A percentile compares a stretch with the other conserved stretches of the same genome.
phyloP scores from a whole-genome alignment of 2,888 invertebrate species.

The Temnothorax ravouxi region DNA sequence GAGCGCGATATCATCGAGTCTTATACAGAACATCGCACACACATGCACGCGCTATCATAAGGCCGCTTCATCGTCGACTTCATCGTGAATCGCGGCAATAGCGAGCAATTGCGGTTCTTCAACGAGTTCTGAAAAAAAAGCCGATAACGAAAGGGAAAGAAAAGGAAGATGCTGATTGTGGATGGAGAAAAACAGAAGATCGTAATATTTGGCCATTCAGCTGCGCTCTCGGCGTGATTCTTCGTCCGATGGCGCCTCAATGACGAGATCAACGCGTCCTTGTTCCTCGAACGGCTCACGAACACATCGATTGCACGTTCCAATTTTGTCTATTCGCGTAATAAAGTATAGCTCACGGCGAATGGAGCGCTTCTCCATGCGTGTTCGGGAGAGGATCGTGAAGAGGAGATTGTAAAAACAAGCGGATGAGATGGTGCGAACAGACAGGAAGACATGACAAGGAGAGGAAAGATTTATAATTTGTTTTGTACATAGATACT shows the following conservation, averaged over 20 bases:
- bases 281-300: conserved; percentile 10
- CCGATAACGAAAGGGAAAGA: neutral
- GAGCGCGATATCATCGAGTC: conserved; percentile 63
- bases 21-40: conserved; percentile 37
- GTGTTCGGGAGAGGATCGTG: neutral
- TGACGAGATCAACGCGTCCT: conserved; percentile 2
- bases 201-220: conserved; percentile 25
- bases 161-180: neutral
- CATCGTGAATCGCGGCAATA: conserved; percentile 46
- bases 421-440: conserved; percentile 8
- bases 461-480: conserved; percentile 65
- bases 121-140: conserved; percentile 1
- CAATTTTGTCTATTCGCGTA: conserved; percentile 34
- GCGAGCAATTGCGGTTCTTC: conserved; percentile 39
- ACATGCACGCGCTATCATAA: conserved; percentile 34
- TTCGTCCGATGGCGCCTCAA: conserved; percentile 15
- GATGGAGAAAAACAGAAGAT: neutral
- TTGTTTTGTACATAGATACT: conserved; percentile 81
- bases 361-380: conserved; percentile 11
- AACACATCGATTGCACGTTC: conserved; percentile 25
- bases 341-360: neutral
- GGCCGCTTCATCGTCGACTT: conserved; percentile 56
- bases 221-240: conserved; percentile 9
- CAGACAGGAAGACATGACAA: conserved; percentile 48
- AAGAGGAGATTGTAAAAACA: conserved; percentile 29